Evolutionary conservation across 2,113 vertebrate species (phyloP), one percentile per base, ranked within the genome.

Genomic region (Charina bottae): DNA sequence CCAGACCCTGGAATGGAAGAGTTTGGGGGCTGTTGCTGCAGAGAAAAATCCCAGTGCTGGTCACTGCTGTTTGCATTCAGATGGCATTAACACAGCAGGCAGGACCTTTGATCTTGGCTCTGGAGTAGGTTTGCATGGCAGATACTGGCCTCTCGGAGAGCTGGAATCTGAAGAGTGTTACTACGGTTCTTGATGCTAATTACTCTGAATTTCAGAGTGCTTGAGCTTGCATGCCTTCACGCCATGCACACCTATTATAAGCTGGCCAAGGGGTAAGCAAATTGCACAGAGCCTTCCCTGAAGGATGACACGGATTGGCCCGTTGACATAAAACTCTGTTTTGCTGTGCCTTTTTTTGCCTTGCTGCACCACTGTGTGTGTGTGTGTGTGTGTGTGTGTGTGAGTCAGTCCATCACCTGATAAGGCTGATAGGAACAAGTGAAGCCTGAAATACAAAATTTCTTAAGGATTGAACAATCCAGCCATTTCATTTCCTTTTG

Each of bases 351-450:
- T 92, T 85, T 78, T 95, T 93, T 68, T 84, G 94, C 95, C 49
- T 60, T 49, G 7, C 28, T 58, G 53, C 15, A 49, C 23, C 4
- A 28, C 33, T 0, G 5, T 37, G 15, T 72, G 68, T 72, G 13
- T 19, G 13, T 17, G 0, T 78, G n/a, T 37, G 15, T 78, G 68
- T 49, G 49, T 46, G 46, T 46, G 46, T 46, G 59, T 78, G 11
- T 87, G 19, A 37, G 85, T 89, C 56, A 72, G 19, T 58, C 56
- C 53, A 33, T 92, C 72, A 42, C 78, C 3, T 46, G 23, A 9
- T 54, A 83, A 83, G 21, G 92, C 90, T 95, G 89, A 53, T 93
- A 90, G 88, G 85, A 58, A 88, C 91, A 94, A 94, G 90, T 94
- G 26, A 72, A 95, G 92, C 49, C 84, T 64, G 90, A 94, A 28